A percentile compares a stretch with the other conserved stretches of the same genome.
Evolutionary conservation across 2,888 invertebrate species (phyloP).

Genomic region (Cynaeus angustus): DNA sequence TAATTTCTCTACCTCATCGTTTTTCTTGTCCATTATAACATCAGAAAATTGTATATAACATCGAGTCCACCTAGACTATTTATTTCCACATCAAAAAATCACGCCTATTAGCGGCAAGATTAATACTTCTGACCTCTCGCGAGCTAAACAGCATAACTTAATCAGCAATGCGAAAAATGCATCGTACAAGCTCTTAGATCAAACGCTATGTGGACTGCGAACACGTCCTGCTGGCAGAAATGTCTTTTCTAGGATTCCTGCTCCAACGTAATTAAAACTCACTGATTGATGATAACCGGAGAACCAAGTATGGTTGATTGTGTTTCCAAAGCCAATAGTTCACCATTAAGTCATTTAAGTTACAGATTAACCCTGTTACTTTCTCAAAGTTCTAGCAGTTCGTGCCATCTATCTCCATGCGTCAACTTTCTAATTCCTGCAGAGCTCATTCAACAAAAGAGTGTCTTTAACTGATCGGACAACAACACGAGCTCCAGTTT

Average conservation of each 20-base stretch:
- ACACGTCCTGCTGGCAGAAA: conserved; percentile 17
- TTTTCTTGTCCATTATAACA: no score
- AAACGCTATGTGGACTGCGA: conserved; percentile 19
- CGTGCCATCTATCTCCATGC: conserved; percentile 50
- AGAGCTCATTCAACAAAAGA: conserved; percentile 31
- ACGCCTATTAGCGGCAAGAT: conserved; percentile 16
- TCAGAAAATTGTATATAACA: neutral
- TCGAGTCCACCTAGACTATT: neutral
- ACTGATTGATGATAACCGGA: conserved; percentile 31
- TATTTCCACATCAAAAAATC: conserved; percentile 4
- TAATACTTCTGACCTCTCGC: conserved; percentile 24
- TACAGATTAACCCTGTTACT: conserved; percentile 51
- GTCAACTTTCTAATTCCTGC: conserved; percentile 56
- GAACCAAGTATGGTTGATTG: conserved; percentile 6
- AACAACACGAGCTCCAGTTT: conserved; percentile 52
- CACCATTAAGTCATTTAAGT: conserved; percentile 43
- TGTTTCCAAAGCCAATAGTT: conserved; percentile 15
- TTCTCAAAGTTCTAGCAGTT: conserved; percentile 52
- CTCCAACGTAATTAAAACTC: conserved; percentile 24
- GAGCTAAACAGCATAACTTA: conserved; percentile 28
- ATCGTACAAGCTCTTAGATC: conserved; percentile 17
- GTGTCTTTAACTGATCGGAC: conserved; percentile 50
- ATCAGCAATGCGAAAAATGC: conserved; percentile 19
- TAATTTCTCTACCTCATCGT: no score
- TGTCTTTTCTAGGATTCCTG: conserved; percentile 17